Conservation (phyloP, 2,797 vertebrate species). For the Anguilla obscura region DNA sequence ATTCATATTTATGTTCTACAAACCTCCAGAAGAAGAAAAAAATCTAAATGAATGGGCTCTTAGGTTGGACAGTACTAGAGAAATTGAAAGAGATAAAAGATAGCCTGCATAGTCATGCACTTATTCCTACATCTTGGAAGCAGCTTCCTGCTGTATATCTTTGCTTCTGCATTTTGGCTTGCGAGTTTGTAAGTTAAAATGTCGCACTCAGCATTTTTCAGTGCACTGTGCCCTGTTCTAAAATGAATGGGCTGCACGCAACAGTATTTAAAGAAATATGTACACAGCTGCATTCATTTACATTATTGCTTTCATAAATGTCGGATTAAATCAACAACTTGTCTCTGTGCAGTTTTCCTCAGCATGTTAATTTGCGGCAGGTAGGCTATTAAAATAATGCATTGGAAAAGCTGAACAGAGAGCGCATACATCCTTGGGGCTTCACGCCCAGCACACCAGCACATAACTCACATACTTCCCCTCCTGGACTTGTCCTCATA, state of each 20-base stretch:
- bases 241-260: background rate
- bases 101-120: background rate
- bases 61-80: background rate
- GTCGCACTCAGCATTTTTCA: background rate
- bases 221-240: background rate
- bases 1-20: background rate
- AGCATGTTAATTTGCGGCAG: background rate
- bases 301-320: background rate
- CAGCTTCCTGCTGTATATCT: background rate
- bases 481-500: background rate
- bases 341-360: background rate
- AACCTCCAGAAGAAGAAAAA: background rate
- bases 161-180: background rate
- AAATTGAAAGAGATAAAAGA: background rate
- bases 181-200: background rate
- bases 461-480: background rate
- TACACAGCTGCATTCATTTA: background rate
- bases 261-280: conserved; percentile 2
- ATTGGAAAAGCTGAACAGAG: background rate
- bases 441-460: background rate
- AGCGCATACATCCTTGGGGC: background rate
- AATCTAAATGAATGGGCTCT: background rate
- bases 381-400: background rate
- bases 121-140: background rate
- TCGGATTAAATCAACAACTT: background rate